phyloP scores from a whole-genome alignment of 2,797 vertebrate genomes.

The Diceros bicornis region DNA sequence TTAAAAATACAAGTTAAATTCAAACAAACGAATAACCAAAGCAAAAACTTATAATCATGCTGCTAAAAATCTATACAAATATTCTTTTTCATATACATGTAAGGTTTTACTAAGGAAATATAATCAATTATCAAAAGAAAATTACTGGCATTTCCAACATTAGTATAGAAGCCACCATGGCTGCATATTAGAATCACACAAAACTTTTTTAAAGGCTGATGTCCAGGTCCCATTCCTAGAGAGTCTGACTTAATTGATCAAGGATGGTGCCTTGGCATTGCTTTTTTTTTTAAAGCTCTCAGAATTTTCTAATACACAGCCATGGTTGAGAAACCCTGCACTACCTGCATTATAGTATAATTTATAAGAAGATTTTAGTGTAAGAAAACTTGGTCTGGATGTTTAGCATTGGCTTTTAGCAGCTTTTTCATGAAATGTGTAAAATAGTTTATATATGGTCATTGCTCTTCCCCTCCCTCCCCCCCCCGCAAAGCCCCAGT shows the following conservation, averaged over 20 bases:
- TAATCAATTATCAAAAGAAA: constrained; percentile 33
- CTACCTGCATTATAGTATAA: background rate
- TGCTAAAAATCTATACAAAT: background rate
- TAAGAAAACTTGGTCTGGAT: constrained; percentile 14
- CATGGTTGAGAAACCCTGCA: background rate
- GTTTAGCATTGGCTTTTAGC: background rate
- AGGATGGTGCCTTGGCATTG: background rate
- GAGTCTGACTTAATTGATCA: background rate
- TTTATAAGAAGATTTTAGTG: background rate
- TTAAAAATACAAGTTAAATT: background rate
- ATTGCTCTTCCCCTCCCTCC: no score
- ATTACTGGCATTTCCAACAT: background rate
- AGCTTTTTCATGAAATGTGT: background rate
- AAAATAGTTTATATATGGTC: background rate
- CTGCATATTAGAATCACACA: background rate
- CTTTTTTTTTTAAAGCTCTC: background rate
- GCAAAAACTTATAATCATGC: background rate
- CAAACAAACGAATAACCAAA: background rate
- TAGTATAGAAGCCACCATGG: background rate
- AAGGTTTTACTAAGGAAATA: background rate
- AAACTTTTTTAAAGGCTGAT: background rate
- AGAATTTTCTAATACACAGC: background rate
- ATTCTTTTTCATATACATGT: background rate
- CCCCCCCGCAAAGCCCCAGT: no score
- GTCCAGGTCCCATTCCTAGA: background rate